Percentiles rank a stretch among this genome's conserved stretches.
These are phyloP conservation scores for Digitonthophagus gazella DNA, from an alignment of 2,888 invertebrate species.

Conservation along the genomic window DNA sequence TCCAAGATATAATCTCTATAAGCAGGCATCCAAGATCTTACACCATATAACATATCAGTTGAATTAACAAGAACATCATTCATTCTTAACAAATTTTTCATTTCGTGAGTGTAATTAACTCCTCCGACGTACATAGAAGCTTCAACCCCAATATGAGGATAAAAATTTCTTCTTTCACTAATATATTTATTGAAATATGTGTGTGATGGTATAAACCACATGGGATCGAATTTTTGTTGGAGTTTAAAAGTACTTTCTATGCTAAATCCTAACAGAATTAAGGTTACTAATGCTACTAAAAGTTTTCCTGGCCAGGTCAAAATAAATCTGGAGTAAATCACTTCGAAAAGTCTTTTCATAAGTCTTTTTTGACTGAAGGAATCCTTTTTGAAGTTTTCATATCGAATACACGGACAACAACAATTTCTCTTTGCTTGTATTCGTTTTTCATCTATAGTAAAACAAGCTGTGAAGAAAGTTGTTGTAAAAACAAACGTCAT, in stretches of 20 bases:
- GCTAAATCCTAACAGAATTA: constrained; percentile 61
- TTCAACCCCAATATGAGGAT: constrained; percentile 64
- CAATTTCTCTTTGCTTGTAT: constrained; percentile 65
- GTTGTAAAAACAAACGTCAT: constrained; percentile 73
- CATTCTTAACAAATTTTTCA: constrained; percentile 58
- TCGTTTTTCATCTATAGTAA: constrained; percentile 68
- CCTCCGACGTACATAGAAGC: constrained; percentile 67
- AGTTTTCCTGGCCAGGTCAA: constrained; percentile 67
- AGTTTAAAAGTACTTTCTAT: constrained; percentile 62
- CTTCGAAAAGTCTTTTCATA: constrained; percentile 59
- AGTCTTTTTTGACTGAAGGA: constrained; percentile 57
- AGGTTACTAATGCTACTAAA: constrained; percentile 59
- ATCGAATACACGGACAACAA: constrained; percentile 64
- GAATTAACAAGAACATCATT: constrained; percentile 55
- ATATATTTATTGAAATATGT: constrained; percentile 66
- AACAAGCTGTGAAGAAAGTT: constrained; percentile 78
- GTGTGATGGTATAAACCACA: constrained; percentile 74
- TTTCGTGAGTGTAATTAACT: constrained; percentile 64
- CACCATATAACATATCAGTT: constrained; percentile 55
- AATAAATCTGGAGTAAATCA: constrained; percentile 63
- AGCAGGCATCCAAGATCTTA: constrained; percentile 65
- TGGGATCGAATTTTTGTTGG: constrained; percentile 76
- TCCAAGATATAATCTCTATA: constrained; percentile 61
- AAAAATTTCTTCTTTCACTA: constrained; percentile 57
- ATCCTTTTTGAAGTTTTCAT: constrained; percentile 56